Percentiles rank a stretch among this genome's conserved stretches.
Conservation (phyloP, 2,888 invertebrate genomes). For the Spialia ferax region DNA sequence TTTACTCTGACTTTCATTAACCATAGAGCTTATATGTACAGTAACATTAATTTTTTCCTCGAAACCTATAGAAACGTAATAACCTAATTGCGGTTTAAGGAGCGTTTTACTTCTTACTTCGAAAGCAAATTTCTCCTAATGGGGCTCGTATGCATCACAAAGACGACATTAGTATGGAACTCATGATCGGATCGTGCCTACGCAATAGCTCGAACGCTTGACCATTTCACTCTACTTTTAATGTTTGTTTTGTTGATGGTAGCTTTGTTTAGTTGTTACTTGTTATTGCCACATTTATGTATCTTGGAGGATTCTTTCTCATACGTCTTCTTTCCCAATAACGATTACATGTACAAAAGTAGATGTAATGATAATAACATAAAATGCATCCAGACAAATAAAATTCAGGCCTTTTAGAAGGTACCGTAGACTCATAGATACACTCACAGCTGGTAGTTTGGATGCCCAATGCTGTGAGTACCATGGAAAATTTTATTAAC, state of each 20-base stretch:
- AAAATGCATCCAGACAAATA: no score
- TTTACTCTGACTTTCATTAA: constrained; percentile 22
- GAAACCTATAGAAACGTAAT: constrained; percentile 11
- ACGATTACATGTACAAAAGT: no score
- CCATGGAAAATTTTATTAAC: no score
- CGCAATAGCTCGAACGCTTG: constrained; percentile 38
- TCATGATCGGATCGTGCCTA: constrained; percentile 20
- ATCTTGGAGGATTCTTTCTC: no score
- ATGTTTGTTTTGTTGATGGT: constrained; percentile 1
- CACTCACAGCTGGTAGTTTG: no score
- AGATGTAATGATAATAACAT: no score
- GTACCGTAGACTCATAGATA: no score
- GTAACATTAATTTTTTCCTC: constrained; percentile 1
- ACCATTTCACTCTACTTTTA: constrained; percentile 16
- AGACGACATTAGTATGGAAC: constrained; percentile 46
- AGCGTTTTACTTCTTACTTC: constrained; percentile 44
- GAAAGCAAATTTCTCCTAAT: constrained; percentile 74
- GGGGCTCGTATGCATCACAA: constrained; percentile 63
- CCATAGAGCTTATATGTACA: constrained; percentile 10
- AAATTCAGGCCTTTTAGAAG: no score
- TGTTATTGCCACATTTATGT: not conserved
- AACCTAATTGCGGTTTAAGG: constrained; percentile 28
- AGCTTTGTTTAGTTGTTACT: no score
- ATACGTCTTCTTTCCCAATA: no score
- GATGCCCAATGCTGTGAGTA: no score